A percentile compares a stretch with the other conserved stretches of the same genome.
Conservation (phyloP, 2,113 vertebrate genomes). For the Tapirus terrestris region DNA sequence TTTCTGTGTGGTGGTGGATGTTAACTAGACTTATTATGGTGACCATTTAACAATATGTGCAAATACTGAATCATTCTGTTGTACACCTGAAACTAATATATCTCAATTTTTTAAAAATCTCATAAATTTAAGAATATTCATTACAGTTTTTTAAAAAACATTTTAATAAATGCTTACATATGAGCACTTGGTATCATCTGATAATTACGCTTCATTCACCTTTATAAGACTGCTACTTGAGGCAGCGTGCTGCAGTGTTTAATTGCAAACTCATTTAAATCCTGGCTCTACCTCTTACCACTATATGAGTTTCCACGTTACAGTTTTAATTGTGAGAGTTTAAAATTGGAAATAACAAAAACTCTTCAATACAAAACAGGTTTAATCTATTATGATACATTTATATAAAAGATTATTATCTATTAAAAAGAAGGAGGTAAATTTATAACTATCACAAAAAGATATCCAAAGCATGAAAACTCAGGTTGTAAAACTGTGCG, state of each 20-base stretch:
- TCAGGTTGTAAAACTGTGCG: neutral
- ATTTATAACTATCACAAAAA: neutral
- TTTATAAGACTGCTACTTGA: neutral
- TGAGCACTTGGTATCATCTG: neutral
- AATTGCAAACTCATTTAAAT: neutral
- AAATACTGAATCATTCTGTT: too few species aligned
- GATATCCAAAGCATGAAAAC: neutral
- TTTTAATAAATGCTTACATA: neutral
- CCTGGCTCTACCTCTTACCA: neutral
- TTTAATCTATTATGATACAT: neutral
- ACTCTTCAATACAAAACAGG: neutral
- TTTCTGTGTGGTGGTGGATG: neutral
- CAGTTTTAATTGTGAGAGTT: neutral
- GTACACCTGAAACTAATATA: neutral
- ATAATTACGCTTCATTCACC: neutral
- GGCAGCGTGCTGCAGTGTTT: neutral
- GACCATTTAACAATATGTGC: neutral
- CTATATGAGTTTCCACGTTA: neutral
- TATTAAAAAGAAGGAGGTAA: neutral
- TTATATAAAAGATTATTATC: neutral
- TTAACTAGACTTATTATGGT: neutral
- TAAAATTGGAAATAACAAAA: conserved; percentile 24
- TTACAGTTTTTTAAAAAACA: neutral
- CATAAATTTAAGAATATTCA: neutral
- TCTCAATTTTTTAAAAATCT: neutral